Percentiles rank a stretch among this genome's conserved stretches.
phyloP scores from a whole-genome alignment of 2,113 vertebrate genomes.

The Poecilia latipinna region DNA sequence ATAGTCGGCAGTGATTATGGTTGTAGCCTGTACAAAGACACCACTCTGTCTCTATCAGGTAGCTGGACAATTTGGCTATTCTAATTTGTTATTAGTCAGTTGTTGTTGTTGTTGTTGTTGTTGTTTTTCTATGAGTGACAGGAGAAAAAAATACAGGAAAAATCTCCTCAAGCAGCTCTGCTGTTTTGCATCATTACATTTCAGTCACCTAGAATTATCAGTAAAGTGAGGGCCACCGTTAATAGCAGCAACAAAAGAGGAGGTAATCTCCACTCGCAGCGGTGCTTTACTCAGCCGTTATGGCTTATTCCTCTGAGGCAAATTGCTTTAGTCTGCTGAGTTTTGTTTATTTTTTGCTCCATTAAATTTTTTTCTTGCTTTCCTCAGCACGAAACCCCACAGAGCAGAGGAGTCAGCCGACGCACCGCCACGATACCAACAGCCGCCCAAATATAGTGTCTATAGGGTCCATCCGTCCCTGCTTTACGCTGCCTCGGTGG shows the following conservation, averaged over 20 bases:
- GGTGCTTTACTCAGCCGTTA: slow-evolving; percentile 10
- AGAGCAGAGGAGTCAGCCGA: slow-evolving; percentile 29
- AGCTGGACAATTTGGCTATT: slow-evolving; percentile 27
- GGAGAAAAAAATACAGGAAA: slow-evolving; percentile 11
- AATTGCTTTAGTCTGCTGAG: slow-evolving; percentile 14
- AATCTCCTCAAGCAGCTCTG: slow-evolving; percentile 13
- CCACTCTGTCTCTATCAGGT: slow-evolving; percentile 21
- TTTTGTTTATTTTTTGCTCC: slow-evolving; percentile 48
- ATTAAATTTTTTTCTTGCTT: slow-evolving; percentile 48
- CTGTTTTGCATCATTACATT: slow-evolving; percentile 35
- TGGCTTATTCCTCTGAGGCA: slow-evolving; percentile 27
- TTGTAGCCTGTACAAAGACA: slow-evolving; percentile 33
- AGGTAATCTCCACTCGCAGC: slow-evolving; percentile 33
- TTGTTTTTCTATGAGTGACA: slow-evolving; percentile 11
- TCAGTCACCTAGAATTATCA: slow-evolving; percentile 36
- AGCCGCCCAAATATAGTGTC: slow-evolving; percentile 17
- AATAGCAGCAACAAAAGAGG: slow-evolving; percentile 28
- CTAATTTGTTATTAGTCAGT: slow-evolving; percentile 28
- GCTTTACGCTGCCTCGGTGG: slow-evolving; percentile 5
- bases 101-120: not conserved
- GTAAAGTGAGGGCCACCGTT: slow-evolving; percentile 17
- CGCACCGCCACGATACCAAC: slow-evolving; percentile 24
- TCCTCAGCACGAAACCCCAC: slow-evolving; percentile 31
- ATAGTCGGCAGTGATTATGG: slow-evolving; percentile 52
- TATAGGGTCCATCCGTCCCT: slow-evolving; percentile 19